A percentile compares a stretch with the other conserved stretches of the same genome.
Conservation (phyloP, 2,113 vertebrate genomes). For the Protobothrops flavoviridis region DNA sequence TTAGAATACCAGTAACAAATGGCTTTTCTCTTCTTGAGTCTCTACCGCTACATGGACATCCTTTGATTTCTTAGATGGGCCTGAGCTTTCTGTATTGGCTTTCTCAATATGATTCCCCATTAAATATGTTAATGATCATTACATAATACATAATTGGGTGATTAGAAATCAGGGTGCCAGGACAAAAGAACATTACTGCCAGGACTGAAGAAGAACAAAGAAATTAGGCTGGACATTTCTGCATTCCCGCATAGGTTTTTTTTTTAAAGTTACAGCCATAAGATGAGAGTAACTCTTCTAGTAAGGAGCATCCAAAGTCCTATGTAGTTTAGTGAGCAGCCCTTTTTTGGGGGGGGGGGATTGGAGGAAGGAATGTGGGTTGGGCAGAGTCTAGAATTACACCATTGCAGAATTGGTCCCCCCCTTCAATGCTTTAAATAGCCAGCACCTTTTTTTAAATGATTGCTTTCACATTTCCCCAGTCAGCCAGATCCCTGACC, state of each 20-base stretch:
- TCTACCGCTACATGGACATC: not conserved
- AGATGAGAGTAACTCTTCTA: conserved; percentile 38
- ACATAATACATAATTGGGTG: not conserved
- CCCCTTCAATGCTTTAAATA: conserved; percentile 41
- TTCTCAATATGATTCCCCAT: not conserved
- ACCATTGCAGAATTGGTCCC: conserved; percentile 60
- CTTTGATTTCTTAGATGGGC: not conserved
- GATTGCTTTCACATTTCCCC: conserved; percentile 37
- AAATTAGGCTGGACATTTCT: not conserved
- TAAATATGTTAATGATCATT: not conserved
- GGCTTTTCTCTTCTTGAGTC: not conserved
- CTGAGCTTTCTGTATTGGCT: not conserved
- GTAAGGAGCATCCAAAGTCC: conserved; percentile 55
- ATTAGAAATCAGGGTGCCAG: not conserved
- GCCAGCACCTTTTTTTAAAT: conserved; percentile 64
- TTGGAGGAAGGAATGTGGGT: conserved; percentile 75
- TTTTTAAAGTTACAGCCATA: not conserved
- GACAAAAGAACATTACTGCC: not conserved
- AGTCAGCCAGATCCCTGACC: conserved; percentile 39
- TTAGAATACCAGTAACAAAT: not conserved
- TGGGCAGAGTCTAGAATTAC: conserved; percentile 83
- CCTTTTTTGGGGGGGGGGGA: conserved; percentile 48
- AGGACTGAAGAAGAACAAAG: not conserved
- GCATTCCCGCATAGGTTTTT: not conserved
- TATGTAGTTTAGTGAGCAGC: conserved; percentile 62